Evolutionary conservation across 2,888 invertebrate genomes (phyloP), one percentile per base, ranked within the genome.

Genomic region (Catotricha subobsoleta): DNA sequence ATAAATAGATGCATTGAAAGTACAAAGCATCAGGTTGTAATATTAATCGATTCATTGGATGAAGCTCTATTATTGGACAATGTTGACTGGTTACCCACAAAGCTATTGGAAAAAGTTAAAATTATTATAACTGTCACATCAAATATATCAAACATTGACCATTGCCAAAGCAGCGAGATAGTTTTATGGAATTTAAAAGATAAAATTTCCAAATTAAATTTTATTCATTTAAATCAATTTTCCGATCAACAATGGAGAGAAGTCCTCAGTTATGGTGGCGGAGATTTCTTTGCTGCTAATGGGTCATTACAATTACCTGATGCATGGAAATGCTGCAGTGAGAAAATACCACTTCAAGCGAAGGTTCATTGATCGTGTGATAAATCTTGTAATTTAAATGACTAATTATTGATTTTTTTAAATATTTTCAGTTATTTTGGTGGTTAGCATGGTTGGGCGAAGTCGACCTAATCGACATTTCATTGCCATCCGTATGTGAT

Each of bases 41-140:
- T 88, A 46, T 67, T 82, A 39, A 69, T 88, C 48, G 86, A 86
- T 54, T 84, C 82, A 0, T 65, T 86, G 33, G 80, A 80, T 54
- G 72, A 75, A 55, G 67, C 61, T 42, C 45, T 55, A 12, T 54
- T 54, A 37, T 48, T 49, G 0, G 63, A 71, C 53, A 71, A 71
- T 45, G 67, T 80, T 28, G 67, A 74, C 46, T 88, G 88, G 88
- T 65, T 88, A 48, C 84, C 86, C 6, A 66, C 68, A 40, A 69
- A 72, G 38, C 64, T 87, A 47, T 82, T 83, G 4, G 68, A 72
- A 41, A 73, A 80, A 54, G 76, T 80, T 39, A 82, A 82, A 62
- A 63, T 88, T 51, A 73, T 88, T 44, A 62, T 84, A 50, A 80
- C 82, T 2, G 21, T 44, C n/a, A 37, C 42, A 33, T 40, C 46